These are phyloP conservation scores for Tachypleus tridentatus DNA, from an alignment of 1,140 invertebrate species.

Conservation along the genomic window DNA sequence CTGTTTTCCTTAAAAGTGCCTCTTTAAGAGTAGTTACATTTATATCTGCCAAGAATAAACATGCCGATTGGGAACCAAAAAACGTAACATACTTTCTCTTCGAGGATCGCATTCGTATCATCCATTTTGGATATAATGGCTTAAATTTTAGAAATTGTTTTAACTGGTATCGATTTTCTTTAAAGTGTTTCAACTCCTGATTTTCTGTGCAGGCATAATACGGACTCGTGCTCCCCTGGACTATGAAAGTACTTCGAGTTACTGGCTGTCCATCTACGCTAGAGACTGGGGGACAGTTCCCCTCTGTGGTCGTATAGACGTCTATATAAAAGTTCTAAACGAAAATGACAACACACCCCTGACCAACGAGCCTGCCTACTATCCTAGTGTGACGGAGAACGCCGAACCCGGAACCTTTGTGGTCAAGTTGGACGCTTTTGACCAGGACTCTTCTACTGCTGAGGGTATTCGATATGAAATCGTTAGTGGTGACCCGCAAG, in stretches of 20 bases:
- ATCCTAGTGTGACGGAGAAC: slow-evolving; percentile 68
- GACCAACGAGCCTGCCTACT: slow-evolving; percentile 72
- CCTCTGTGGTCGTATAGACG: slow-evolving; percentile 62
- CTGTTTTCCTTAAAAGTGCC: no score
- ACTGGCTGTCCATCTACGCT: slow-evolving; percentile 88
- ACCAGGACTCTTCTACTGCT: slow-evolving; percentile 39
- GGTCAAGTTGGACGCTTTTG: slow-evolving; percentile 56
- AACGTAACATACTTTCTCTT: no score
- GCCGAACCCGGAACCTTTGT: slow-evolving; percentile 58
- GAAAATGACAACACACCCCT: slow-evolving; percentile 89
- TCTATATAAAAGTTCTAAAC: slow-evolving; percentile 78
- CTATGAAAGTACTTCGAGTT: slow-evolving; percentile 71
- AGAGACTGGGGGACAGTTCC: slow-evolving; percentile 80
- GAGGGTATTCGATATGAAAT: slow-evolving; percentile 60
- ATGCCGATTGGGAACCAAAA: no score
- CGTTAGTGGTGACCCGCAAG: slow-evolving; percentile 76
- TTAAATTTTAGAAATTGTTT: no score
- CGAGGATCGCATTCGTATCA: no score
- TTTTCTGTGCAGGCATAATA: slow-evolving; percentile 60
- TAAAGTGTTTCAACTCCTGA: no score
- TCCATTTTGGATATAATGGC: no score
- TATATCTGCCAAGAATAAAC: no score
- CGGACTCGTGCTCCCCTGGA: slow-evolving; percentile 70
- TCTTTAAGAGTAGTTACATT: no score
- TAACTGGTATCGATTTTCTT: no score